Evolutionary conservation across 2,113 vertebrate species (phyloP).

Genomic region (Danio rerio): GRCz12tu NC_133181.1:55982001-55982500

Average conservation of each 20-base stretch:
- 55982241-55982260: constrained; percentile 48
- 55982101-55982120: constrained; percentile 40
- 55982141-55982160: constrained; percentile 48
- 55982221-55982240: constrained; percentile 51
- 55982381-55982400: constrained; percentile 11
- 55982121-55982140: constrained; percentile 41
- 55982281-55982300: neutral
- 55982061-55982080: constrained; percentile 29
- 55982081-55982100: constrained; percentile 47
- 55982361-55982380: constrained; percentile 49
- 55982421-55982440: neutral
- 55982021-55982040: constrained; percentile 39
- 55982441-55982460: neutral
- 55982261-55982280: constrained; percentile 48
- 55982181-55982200: constrained; percentile 40
- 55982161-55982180: constrained; percentile 30
- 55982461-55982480: neutral
- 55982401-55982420: constrained; percentile 2
- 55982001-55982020: constrained; percentile 52
- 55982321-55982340: constrained; percentile 50
- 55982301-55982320: constrained; percentile 31
- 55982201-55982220: constrained; percentile 46
- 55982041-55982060: constrained; percentile 21
- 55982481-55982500: neutral
- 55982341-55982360: constrained; percentile 28